phyloP scores from a whole-genome alignment of 37 sponge, comb jelly and placozoan genomes.

The Haliclona indistincta region DNA sequence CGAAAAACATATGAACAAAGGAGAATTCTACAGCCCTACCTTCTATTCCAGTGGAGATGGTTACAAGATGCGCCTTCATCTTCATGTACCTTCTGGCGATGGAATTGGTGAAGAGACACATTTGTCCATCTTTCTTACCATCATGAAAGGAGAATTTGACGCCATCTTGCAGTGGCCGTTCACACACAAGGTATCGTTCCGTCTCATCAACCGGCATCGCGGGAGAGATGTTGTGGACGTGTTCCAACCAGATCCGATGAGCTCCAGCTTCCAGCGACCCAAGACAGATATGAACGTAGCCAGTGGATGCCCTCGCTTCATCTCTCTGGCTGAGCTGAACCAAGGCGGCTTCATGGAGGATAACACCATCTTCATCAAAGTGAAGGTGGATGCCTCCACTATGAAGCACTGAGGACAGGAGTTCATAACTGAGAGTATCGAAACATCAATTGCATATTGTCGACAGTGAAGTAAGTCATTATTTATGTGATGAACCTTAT shows the following conservation, averaged over 20 bases:
- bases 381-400: slow-evolving; percentile 34
- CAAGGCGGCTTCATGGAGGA: slow-evolving; percentile 56
- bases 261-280: slow-evolving; percentile 70
- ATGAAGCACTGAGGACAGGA: slow-evolving; percentile 29
- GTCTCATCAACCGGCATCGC: slow-evolving; percentile 64
- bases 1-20: slow-evolving; percentile 57
- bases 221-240: slow-evolving; percentile 63
- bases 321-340: slow-evolving; percentile 42
- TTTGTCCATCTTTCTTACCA: slow-evolving; percentile 73
- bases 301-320: slow-evolving; percentile 69
- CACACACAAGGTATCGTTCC: slow-evolving; percentile 71
- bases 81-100: slow-evolving; percentile 77
- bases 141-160: slow-evolving; percentile 86
- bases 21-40: slow-evolving; percentile 65
- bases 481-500: too few relatives aligned
- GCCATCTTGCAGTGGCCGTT: slow-evolving; percentile 83
- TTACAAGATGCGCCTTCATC: slow-evolving; percentile 81
- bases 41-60: slow-evolving; percentile 79
- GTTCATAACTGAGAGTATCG: too few relatives aligned
- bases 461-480: too few relatives aligned
- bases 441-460: too few relatives aligned
- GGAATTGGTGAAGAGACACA: slow-evolving; percentile 72
- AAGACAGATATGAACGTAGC: slow-evolving; percentile 83
- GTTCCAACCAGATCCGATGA: slow-evolving; percentile 81
- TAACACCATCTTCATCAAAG: slow-evolving; percentile 73